Base-by-base conservation (phyloP, 2,113 vertebrate species). In the Aythya baeri region DNA sequence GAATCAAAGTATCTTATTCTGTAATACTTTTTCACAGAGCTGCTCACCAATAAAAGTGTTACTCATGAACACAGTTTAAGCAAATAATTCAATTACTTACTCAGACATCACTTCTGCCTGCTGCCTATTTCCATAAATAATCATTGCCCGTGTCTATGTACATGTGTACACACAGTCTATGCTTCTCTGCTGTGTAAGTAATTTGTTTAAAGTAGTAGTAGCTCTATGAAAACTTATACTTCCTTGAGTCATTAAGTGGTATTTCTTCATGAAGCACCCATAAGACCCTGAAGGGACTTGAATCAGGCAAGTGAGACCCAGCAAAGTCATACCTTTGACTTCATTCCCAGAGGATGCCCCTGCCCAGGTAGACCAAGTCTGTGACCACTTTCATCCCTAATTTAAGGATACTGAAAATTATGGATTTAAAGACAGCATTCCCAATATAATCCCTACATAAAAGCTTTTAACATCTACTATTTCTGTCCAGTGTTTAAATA, bases 361-460 rank as follows among this genome's bases (percentile, higher is more conserved):
- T 52, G 4, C 8, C 41, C 13, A n/a, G 6, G 2, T 0, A 26
- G 25, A 14, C 3, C 9, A 66, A 43, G 29, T 0, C 0, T 29
- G 20, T 20, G 31, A 14, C 17, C 17, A 34, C 13, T 49, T 41
- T 41, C 7, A 50, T 54, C 21, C 18, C 17, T 57, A 50, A 27
- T 4, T 62, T 50, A 76, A 85, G 36, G 46, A 29, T 26, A 59
- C 1, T 31, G 34, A 21, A 66, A 22, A 66, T 13, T 4, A 10
- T 0, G 8, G 6, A 2, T 22, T 85, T 68, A 67, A 29, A 68
- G 11, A 29, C 8, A 68, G 2, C 3, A 32, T 46, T 85, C 6
- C 23, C 74, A 17, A 65, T 1, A 26, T 7, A 7, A 5, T 38
- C 29, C 34, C 34, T 52, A 27, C 13, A 20, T 1, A 2, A 26